Evolutionary conservation across 92 coral and sea anemone species (phyloP), one percentile per base, ranked within the genome.

Genomic region (Paragorgia papillata): DNA sequence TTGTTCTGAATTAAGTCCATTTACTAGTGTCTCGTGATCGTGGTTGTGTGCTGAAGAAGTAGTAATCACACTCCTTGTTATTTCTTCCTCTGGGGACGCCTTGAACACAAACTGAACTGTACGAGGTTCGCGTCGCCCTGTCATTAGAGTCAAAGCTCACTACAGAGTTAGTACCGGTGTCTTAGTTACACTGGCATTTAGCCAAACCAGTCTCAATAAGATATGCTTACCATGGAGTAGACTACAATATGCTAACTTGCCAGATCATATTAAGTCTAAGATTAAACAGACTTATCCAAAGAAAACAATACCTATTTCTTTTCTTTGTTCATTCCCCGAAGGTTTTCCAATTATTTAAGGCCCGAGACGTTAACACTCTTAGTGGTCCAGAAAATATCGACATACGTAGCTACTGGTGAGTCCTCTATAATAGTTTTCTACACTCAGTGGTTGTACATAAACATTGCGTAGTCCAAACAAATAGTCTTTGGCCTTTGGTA

Each of bases 241-340:
- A n/a, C n/a, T n/a, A 46, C 15, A 7, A 46, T 15, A 7, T 46
- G 9, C 53, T 6, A 15, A 15, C 2, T 6, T 2, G 15, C 53
- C 6, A 46, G 53, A 46, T 46, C 53, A 0, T 53, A 37, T 64
- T 64, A 34, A 33, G 44, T 32, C 19, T 22, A 64, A 33, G 44
- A 63, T 37, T 22, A 64, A 27, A 64, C 28, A 22, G 30, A 14
- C 51, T 64, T 26, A 64, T 64, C 71, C 71, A 35, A 64, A 64
- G 32, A 64, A 64, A 64, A 64, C 71, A 64, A 46, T 7, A 46
- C 7, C 53, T 7, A 15, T 46, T 46, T 15, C 53, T 46, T 15
- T 15, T 7, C 53, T 46, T 46, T 46, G 53, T 46, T 7, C 12
- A 12, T 37, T 37, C 43, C 12, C 43, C n/a, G n/a, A n/a, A n/a